A percentile compares a stretch with the other conserved stretches of the same genome.
Evolutionary conservation across 2,113 vertebrate genomes (phyloP).

Genomic region (Elephantulus edwardii): DNA sequence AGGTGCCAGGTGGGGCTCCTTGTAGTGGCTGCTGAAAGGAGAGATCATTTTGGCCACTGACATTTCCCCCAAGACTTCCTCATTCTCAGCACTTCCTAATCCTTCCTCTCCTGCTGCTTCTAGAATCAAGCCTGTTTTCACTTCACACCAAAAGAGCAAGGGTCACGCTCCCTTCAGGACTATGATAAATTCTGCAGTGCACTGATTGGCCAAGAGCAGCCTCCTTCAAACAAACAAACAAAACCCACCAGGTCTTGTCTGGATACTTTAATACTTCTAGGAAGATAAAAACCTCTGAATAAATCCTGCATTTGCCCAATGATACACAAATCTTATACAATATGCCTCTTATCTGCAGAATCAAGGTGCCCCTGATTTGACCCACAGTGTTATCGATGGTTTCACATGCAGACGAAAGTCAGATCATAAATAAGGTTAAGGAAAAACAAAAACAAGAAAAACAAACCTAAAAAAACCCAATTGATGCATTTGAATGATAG

Average conservation of each 20-base stretch:
- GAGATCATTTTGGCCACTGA: conserved; percentile 63
- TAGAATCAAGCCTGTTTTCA: neutral
- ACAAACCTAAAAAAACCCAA: neutral
- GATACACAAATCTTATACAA: neutral
- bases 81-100: conserved; percentile 20
- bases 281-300: neutral
- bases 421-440: neutral
- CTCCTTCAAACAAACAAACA: too few species aligned
- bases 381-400: neutral
- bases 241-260: neutral
- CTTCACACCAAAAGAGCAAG: conserved; percentile 7
- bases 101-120: neutral
- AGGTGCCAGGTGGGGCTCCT: conserved; percentile 68
- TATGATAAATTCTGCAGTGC: neutral
- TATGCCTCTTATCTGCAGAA: neutral
- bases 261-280: neutral
- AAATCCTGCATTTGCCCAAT: neutral
- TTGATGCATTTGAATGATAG: neutral
- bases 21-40: conserved; percentile 67
- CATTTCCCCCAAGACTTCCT: conserved; percentile 49
- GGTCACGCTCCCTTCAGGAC: neutral
- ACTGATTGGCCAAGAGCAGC: neutral
- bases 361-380: neutral
- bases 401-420: neutral
- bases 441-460: too few species aligned